Percentiles rank a stretch among this genome's conserved stretches.
Conservation (phyloP, 2,888 invertebrate genomes). For the Drosophila putrida region DNA sequence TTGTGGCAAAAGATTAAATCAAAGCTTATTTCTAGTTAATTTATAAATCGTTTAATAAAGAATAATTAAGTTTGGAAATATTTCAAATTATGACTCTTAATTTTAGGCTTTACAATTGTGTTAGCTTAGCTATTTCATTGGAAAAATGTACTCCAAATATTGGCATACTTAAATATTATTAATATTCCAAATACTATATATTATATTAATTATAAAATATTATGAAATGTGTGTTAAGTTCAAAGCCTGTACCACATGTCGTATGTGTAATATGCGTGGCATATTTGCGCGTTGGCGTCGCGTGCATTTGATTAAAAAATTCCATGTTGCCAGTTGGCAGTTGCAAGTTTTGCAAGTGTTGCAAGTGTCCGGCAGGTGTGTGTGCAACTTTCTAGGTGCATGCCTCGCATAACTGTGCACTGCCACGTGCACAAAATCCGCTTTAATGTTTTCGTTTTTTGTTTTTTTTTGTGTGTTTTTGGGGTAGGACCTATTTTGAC, state of each 20-base stretch:
- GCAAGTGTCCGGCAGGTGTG: conserved; percentile 13
- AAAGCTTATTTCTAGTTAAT: no score
- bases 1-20: no score
- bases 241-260: conserved; percentile 2
- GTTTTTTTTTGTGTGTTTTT: conserved; percentile 38
- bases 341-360: conserved; percentile 10
- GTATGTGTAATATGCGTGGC: conserved; percentile 42
- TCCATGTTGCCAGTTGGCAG: conserved; percentile 28
- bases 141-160: background rate
- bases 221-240: conserved; percentile 14
- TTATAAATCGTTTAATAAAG: no score
- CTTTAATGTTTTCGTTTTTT: conserved; percentile 24
- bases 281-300: conserved; percentile 63
- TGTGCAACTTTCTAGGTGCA: conserved; percentile 24
- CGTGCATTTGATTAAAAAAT: conserved; percentile 59
- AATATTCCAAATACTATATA: background rate
- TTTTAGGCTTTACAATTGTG: no score
- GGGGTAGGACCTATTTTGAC: conserved; percentile 73
- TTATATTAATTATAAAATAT: background rate
- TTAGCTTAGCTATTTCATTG: background rate
- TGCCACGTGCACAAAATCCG: conserved; percentile 57
- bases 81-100: no score
- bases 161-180: conserved; percentile 1
- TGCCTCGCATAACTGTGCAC: conserved; percentile 38
- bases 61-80: no score